Evolutionary conservation across 2,888 invertebrate genomes (phyloP).

Genomic region (Steromphala cineraria): DNA sequence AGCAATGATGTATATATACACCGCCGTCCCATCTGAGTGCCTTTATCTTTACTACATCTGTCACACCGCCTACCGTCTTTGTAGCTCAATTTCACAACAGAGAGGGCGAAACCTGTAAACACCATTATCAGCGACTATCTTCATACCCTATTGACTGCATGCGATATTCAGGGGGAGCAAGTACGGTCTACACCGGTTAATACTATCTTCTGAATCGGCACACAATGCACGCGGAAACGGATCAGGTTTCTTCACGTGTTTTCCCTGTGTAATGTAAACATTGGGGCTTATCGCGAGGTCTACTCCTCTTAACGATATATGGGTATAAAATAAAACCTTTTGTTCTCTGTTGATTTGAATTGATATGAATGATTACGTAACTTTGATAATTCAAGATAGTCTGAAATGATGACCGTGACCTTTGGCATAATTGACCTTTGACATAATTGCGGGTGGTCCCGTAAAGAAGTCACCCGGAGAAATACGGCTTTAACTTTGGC

Average conservation of each 20-base stretch:
- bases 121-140: not conserved
- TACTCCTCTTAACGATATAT: too few relatives aligned
- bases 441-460: too few relatives aligned
- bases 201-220: not conserved
- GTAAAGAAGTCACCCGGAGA: not conserved
- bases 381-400: not conserved
- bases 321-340: too few relatives aligned
- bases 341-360: too few relatives aligned
- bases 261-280: too few relatives aligned
- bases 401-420: not conserved
- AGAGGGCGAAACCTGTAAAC: not conserved
- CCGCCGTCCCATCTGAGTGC: too few relatives aligned
- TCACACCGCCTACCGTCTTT: not conserved
- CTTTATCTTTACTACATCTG: not conserved
- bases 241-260: not conserved
- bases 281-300: too few relatives aligned
- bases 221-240: not conserved
- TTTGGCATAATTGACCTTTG: too few relatives aligned
- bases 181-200: not conserved
- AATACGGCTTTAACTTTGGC: not conserved
- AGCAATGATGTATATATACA: too few relatives aligned
- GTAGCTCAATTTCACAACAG: conserved; percentile 5
- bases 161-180: not conserved
- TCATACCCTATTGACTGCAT: not conserved
- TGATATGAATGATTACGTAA: not conserved